These are phyloP conservation scores for Eilema sororculum DNA, from an alignment of 2,888 invertebrate species.

Conservation along the genomic window DNA sequence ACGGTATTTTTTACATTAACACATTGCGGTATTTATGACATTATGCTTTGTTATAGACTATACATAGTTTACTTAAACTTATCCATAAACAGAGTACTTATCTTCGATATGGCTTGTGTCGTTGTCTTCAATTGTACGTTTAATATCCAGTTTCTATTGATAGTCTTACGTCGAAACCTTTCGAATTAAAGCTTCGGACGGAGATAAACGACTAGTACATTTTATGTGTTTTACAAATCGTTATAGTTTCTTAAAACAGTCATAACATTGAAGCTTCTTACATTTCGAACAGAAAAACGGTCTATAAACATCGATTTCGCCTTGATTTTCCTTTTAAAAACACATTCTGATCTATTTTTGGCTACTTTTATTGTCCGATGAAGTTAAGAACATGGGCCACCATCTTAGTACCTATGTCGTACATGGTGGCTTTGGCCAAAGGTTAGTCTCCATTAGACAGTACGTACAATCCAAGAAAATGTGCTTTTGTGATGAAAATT, in stretches of 20 bases:
- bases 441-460: neutral
- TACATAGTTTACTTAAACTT: too few species aligned
- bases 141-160: neutral
- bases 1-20: too few species aligned
- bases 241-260: neutral
- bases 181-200: neutral
- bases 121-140: neutral
- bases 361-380: neutral
- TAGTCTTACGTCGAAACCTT: neutral
- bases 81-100: too few species aligned
- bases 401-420: neutral
- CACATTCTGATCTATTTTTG: conserved; percentile 6
- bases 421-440: neutral
- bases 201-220: neutral
- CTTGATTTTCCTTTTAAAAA: conserved; percentile 23
- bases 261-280: neutral
- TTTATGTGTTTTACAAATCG: conserved; percentile 1
- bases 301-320: neutral
- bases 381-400: neutral
- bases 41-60: too few species aligned
- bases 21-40: too few species aligned
- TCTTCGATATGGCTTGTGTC: neutral
- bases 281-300: neutral
- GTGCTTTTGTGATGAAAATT: too few species aligned
- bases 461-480: neutral